Conservation (phyloP, 30 jellyfish, hydroid and myxozoan species). For the Hydractinia echinata region DNA sequence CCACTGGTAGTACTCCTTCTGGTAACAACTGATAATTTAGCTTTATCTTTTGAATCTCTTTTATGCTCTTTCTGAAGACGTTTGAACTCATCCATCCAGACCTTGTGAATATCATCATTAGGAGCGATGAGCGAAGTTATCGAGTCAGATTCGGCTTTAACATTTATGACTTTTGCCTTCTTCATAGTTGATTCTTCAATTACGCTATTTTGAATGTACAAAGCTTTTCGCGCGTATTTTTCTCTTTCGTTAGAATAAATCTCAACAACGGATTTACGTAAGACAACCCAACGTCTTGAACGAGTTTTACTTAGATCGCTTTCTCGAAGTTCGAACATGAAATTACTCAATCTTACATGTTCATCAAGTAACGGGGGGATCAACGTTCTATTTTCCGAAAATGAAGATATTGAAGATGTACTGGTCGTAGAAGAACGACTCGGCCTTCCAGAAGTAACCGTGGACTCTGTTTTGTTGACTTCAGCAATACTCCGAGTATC, state of each 20-base stretch:
- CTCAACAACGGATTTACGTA: constrained; percentile 58
- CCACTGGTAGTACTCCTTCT: neutral
- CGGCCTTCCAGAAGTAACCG: constrained; percentile 49
- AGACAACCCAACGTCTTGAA: constrained; percentile 72
- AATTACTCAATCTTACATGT: constrained; percentile 41
- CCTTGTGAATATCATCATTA: constrained; percentile 38
- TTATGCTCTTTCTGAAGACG: constrained; percentile 28
- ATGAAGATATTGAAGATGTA: constrained; percentile 6
- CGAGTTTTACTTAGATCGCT: constrained; percentile 48
- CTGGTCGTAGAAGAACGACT: neutral
- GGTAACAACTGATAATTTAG: neutral
- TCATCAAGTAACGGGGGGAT: constrained; percentile 39
- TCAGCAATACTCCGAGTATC: neutral
- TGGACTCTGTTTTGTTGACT: constrained; percentile 14
- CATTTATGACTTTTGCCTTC: constrained; percentile 44
- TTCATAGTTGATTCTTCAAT: constrained; percentile 35
- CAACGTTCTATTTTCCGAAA: neutral
- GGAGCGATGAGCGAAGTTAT: constrained; percentile 38
- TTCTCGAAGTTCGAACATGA: constrained; percentile 50
- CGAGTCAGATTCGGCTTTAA: constrained; percentile 36
- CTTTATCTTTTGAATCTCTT: constrained; percentile 24
- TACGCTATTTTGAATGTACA: constrained; percentile 32
- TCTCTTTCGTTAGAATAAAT: constrained; percentile 46
- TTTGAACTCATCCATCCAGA: constrained; percentile 57
- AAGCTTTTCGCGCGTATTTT: constrained; percentile 44